Conservation (phyloP, 2,797 vertebrate species). For the Lutjanus argentimaculatus region DNA sequence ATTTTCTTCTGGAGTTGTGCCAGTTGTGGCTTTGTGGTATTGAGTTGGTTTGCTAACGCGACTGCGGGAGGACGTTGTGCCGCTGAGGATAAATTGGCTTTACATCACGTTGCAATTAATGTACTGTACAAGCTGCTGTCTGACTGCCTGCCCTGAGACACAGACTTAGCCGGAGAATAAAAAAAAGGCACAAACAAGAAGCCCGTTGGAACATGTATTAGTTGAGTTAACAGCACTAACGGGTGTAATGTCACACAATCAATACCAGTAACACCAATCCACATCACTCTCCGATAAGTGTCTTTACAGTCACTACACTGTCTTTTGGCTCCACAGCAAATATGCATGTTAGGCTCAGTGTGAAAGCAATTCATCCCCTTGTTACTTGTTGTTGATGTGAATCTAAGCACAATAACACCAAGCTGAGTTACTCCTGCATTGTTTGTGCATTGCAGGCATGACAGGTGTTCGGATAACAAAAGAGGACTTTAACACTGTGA, state of each 20-base stretch:
- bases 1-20: conserved; percentile 40
- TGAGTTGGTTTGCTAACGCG: conserved; percentile 20
- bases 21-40: conserved; percentile 58
- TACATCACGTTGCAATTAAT: conserved; percentile 52
- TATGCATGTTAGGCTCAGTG: conserved; percentile 13
- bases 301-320: conserved; percentile 17
- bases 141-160: conserved; percentile 24
- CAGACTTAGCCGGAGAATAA: not conserved
- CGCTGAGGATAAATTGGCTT: conserved; percentile 42
- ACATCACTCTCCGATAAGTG: conserved; percentile 23
- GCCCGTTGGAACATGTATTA: conserved; percentile 36
- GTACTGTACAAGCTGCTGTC: conserved; percentile 23
- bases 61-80: conserved; percentile 27
- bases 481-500: conserved; percentile 16
- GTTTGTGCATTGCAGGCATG: conserved; percentile 23
- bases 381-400: conserved; percentile 30
- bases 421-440: conserved; percentile 33
- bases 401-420: conserved; percentile 30
- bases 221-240: conserved; percentile 41
- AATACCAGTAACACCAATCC: conserved; percentile 34
- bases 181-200: conserved; percentile 12
- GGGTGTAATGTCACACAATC: conserved; percentile 40
- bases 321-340: conserved; percentile 27
- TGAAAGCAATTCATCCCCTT: conserved; percentile 5
- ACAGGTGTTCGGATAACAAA: conserved; percentile 41